Percentiles rank a stretch among this genome's conserved stretches.
Conservation (phyloP, 2,888 invertebrate genomes). For the Polyommatus icarus region DNA sequence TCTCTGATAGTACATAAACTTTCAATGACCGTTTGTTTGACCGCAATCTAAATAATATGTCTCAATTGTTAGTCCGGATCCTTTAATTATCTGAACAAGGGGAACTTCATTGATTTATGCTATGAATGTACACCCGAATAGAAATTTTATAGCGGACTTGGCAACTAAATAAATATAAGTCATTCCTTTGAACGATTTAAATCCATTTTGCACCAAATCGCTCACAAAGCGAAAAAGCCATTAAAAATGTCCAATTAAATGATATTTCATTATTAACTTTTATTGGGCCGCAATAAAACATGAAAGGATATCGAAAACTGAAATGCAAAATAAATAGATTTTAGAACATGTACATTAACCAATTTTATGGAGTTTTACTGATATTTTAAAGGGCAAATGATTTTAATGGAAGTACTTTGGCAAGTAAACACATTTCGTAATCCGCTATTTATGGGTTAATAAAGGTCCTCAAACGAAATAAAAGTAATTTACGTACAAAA, state of each 20-base stretch:
- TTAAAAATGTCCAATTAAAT: neutral
- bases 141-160: neutral
- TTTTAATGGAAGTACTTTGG: conserved; percentile 42
- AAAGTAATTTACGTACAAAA: conserved; percentile 71
- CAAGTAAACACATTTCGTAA: conserved; percentile 38
- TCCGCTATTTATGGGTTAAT: conserved; percentile 40
- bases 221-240: neutral
- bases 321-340: neutral
- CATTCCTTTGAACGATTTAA: neutral
- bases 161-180: neutral
- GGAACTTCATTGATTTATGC: neutral
- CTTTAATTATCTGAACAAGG: neutral
- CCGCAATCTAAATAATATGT: neutral
- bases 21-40: neutral
- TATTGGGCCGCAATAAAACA: neutral
- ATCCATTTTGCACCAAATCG: neutral
- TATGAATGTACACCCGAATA: neutral
- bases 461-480: conserved; percentile 52
- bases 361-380: neutral
- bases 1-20: no score
- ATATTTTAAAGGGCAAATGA: conserved; percentile 39
- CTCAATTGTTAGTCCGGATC: neutral
- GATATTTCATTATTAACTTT: neutral
- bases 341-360: neutral
- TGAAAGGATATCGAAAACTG: neutral